Evolutionary conservation across 2,888 invertebrate genomes (phyloP), one percentile per base, ranked within the genome.

Genomic region (Saturnia japonica): DNA sequence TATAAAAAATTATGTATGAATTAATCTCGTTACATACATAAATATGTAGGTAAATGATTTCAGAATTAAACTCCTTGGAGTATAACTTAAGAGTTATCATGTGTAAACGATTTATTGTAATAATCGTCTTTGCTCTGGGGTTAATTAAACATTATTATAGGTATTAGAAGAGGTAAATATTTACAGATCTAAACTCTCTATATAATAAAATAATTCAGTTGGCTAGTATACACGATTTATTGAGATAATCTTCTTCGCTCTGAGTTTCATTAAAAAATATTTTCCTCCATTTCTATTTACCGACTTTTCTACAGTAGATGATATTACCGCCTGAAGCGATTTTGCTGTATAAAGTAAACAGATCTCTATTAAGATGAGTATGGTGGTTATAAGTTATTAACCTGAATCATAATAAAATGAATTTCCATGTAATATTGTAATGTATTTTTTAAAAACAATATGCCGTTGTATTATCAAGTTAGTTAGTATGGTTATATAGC

Each of bases 241-340:
- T 51, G 51, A 19, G 51, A 22, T 54, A 9, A 54, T 54, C 54
- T 54, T 22, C 22, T 54, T 54, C 7, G n/a, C 54, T 22, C 54
- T n/a, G n/a, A 22, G 1, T 8, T 54, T 54, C n/a, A 54, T 54
- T 54, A 9, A 7, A n/a, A 9, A 25, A 57, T 25, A 57, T 57
- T 57, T 25, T 54, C 68, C 64, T 72, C 28, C 51, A 71, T 69
- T 67, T 45, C 34, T 68, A 68, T 73, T 11, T 60, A 73, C 72
- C 40, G 60, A 67, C 62, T 64, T 64, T 16, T 57, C 12, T 40
- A 64, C 72, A 71, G 62, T 67, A 71, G 57, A 9, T 12, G 25
- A 77, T 75, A 79, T 77, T 74, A 75, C 72, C 77, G 75, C 72
- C 70, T 66, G 54, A 54, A 16, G 73, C 72, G 68, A 78, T 76